Evolutionary conservation across 2,797 vertebrate species (phyloP).

Genomic region (Glossophaga mutica): DNA sequence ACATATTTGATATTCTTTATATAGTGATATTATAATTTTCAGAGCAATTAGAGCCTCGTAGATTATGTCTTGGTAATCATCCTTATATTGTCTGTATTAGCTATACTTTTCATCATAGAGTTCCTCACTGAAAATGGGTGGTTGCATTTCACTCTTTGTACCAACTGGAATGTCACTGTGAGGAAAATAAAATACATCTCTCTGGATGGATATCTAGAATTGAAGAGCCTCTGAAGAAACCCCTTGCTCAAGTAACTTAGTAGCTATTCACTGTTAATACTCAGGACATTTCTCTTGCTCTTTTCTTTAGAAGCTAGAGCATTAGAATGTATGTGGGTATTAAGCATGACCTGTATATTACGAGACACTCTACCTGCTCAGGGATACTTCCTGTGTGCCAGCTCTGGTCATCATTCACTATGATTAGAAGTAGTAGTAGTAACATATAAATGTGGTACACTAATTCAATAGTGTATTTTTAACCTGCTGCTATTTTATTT

Average conservation of each 20-base stretch:
- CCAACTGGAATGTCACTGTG: not conserved
- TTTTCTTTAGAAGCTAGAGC: not conserved
- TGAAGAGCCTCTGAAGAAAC: not conserved
- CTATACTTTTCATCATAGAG: not conserved
- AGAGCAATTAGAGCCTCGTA: not conserved
- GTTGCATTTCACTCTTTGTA: not conserved
- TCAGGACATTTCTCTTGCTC: not conserved
- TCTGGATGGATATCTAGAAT: not conserved
- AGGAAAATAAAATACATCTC: not conserved
- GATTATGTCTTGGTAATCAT: not conserved
- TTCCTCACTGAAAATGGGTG: not conserved
- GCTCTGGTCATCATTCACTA: not conserved
- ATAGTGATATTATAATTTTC: not conserved
- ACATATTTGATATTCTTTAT: not conserved
- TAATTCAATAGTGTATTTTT: not conserved
- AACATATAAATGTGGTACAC: not conserved
- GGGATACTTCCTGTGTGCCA: not conserved
- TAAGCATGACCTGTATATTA: not conserved
- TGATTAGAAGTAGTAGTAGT: not conserved
- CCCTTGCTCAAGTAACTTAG: not conserved
- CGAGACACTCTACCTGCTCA: not conserved
- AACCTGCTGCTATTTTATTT: not conserved
- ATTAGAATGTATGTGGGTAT: not conserved
- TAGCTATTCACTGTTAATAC: not conserved
- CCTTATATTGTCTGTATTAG: not conserved